Evolutionary conservation across 2,888 invertebrate genomes (phyloP), one percentile per base, ranked within the genome.

Genomic region (Cataglyphis livida): DNA sequence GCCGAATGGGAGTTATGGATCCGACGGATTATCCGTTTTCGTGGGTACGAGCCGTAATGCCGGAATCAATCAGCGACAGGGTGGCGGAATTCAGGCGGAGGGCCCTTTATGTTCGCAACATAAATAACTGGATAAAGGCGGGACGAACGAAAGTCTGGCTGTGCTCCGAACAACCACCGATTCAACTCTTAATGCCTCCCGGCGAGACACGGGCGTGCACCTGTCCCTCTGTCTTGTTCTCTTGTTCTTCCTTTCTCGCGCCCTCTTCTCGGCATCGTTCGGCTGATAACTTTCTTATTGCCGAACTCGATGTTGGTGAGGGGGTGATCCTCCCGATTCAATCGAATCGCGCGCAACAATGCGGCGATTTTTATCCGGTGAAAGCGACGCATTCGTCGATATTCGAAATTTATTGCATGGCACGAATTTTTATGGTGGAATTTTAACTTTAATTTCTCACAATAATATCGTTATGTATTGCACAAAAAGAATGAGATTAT

Each of bases 201-300:
- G 66, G 64, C 78, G 76, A 83, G 75, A 83, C 79, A 62, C 61
- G 57, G 85, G 65, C 83, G 86, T 90, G 88, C 89, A 59, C 88
- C 79, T 84, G 79, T 85, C 85, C 81, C 79, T 75, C 81, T 81
- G 68, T 79, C 75, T 79, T 71, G 51, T 51, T 75, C 85, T 68
- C 82, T 73, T 81, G 64, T 81, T 81, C 71, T 82, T 35, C 73
- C 61, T 70, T 66, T 70, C 71, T 70, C 65, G 62, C 62, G 65
- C 83, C 68, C 68, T 84, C 84, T 6, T 10, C 25, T 61, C 82
- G 48, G 65, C 70, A n/a, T 74, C 64, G 76, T 71, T 51, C 71
- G 59, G 70, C 71, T 73, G 73, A 48, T 89, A 93, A 93, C 91
- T 94, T 93, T 93, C 92, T 93, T 93, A 93, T 94, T 93, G 93